phyloP scores from a whole-genome alignment of 2,888 invertebrate species.

The Melinaea marsaeus region DNA sequence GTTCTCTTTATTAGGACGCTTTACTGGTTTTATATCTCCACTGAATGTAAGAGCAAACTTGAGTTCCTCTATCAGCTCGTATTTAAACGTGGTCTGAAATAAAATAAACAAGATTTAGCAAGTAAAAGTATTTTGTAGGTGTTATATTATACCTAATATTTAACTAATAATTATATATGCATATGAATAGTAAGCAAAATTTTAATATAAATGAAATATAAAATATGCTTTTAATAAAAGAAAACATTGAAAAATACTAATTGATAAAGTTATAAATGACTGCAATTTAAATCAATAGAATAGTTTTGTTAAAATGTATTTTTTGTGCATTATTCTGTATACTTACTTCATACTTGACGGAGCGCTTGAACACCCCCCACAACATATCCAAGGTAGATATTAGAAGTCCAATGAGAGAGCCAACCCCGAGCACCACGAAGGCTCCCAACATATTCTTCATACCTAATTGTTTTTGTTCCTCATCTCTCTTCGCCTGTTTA shows the following conservation, averaged over 20 bases:
- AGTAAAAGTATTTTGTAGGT: not conserved
- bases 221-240: not conserved
- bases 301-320: not conserved
- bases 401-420: constrained; percentile 56
- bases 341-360: constrained; percentile 68
- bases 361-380: constrained; percentile 70
- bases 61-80: constrained; percentile 79
- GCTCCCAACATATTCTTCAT: constrained; percentile 71
- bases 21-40: constrained; percentile 80
- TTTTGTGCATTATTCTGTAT: not conserved
- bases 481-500: constrained; percentile 31
- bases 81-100: constrained; percentile 77
- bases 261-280: no score
- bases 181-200: no score
- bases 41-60: constrained; percentile 81
- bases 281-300: not conserved
- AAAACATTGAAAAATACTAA: not conserved
- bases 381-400: constrained; percentile 67
- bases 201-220: no score
- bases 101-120: not conserved
- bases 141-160: no score
- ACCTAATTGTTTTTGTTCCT: constrained; percentile 55
- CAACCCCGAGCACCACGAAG: constrained; percentile 66
- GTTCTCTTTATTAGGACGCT: constrained; percentile 50
- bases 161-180: no score